A percentile compares a stretch with the other conserved stretches of the same genome.
phyloP scores from a whole-genome alignment of 2,113 vertebrate species.

The Callorhinus ursinus region DNA sequence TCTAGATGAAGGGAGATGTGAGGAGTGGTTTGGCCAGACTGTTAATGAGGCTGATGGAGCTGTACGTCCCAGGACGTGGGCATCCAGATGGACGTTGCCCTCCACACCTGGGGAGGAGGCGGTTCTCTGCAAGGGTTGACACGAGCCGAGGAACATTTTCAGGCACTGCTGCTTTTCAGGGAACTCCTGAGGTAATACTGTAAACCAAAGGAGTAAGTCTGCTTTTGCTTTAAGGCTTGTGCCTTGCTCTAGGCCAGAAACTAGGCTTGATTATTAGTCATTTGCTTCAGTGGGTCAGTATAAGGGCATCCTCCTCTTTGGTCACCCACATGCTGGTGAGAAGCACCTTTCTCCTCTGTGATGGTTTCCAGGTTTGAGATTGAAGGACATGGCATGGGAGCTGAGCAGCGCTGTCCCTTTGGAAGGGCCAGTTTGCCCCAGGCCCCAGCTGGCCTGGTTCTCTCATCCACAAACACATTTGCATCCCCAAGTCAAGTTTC shows the following conservation, averaged over 20 bases:
- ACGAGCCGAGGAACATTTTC: rapidly evolving
- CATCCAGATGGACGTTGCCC: rapidly evolving
- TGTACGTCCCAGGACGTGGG: rapidly evolving
- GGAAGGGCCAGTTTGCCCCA: too few relatives aligned
- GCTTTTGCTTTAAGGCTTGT: background rate
- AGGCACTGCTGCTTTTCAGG: background rate
- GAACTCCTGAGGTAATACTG: background rate
- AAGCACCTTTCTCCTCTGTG: too few relatives aligned
- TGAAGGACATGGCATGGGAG: background rate
- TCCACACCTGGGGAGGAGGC: background rate
- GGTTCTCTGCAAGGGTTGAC: background rate
- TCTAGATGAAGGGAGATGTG: background rate
- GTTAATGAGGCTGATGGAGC: background rate
- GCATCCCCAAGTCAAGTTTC: background rate
- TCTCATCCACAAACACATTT: background rate
- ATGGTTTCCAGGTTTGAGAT: background rate
- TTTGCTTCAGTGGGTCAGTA: background rate
- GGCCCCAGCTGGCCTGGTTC: background rate
- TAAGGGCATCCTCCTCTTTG: background rate
- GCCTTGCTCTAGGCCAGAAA: background rate
- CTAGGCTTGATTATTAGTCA: background rate
- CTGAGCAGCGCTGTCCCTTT: rapidly evolving
- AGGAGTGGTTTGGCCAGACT: background rate
- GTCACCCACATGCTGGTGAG: background rate
- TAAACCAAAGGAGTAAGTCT: background rate